A percentile compares a stretch with the other conserved stretches of the same genome.
phyloP scores from a whole-genome alignment of 2,113 vertebrate species.

The Cyanistes caeruleus region DNA sequence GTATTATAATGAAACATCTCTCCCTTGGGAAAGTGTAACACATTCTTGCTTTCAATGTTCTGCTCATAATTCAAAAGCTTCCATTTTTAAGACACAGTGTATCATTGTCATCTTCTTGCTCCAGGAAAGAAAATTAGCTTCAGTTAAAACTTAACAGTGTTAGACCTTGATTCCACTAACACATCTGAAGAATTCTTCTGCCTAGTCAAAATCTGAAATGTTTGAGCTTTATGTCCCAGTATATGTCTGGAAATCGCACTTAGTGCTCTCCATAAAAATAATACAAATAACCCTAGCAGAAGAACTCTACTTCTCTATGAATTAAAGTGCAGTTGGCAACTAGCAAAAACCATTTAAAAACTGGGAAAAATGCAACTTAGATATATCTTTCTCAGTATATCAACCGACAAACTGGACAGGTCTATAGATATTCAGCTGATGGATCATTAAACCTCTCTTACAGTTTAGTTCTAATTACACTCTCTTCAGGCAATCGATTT shows the following conservation, averaged over 20 bases:
- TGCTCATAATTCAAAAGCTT: background rate
- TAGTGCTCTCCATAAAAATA: background rate
- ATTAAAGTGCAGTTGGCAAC: background rate
- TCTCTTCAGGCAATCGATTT: background rate
- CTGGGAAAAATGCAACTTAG: accelerated
- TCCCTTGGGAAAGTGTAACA: background rate
- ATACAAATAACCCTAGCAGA: background rate
- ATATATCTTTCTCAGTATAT: background rate
- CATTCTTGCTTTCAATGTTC: background rate
- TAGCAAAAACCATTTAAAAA: background rate
- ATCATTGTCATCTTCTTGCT: background rate
- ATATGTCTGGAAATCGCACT: background rate
- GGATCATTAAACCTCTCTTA: background rate
- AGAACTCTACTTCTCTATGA: background rate
- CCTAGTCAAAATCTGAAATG: background rate
- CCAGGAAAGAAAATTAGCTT: background rate
- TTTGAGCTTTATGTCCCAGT: background rate
- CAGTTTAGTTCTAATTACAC: background rate
- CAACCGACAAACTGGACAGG: background rate
- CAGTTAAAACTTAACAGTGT: background rate
- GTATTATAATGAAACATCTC: background rate
- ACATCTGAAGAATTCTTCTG: background rate
- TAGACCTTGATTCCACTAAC: background rate
- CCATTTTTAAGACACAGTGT: background rate
- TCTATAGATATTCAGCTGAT: background rate